Base-by-base conservation (phyloP, 2,113 vertebrate genomes). In the Nothoprocta pentlandii region DNA sequence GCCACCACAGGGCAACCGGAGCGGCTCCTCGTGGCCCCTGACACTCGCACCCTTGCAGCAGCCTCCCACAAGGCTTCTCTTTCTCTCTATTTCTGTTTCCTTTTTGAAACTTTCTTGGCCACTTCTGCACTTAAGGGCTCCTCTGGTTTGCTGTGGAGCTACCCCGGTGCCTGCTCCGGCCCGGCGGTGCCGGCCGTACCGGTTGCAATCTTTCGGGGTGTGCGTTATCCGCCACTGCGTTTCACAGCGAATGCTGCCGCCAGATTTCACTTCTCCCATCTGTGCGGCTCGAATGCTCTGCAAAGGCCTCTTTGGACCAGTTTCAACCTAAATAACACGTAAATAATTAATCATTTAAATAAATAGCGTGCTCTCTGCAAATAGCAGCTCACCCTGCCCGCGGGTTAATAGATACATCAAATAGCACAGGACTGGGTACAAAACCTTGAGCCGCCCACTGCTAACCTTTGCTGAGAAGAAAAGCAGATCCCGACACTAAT, bases 261-360 rank as follows among this genome's bases (percentile, higher is more conserved):
- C 15, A 14, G 16, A 75, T 84, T 44, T 78, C 32, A 28, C 36
- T 69, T 68, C 66, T 61, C 66, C 64, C 56, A 91, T 68, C 64
- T 6, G 34, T 67, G 80, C 75, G 74, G 53, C 87, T 68, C 34
- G 17, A 15, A 56, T 64, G 80, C 69, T 90, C 81, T 86, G 91
- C 68, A 70, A 87, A 90, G 88, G 28, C 73, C 67, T 92, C 87
- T 71, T 92, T 94, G 95, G 95, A 90, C 73, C 10, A 4, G 62
- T 86, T 74, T 88, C 95, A 95, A 95, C 85, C 85, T 89, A 95
- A 94, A 95, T 94, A 95, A 61, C 47, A 44, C 8, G 95, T 96
- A 87, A 96, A 96, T 96, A 89, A 95, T 96, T 95, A 95, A 96
- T 93, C 94, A 66, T 96, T 96, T 96, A 85, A 96, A 96, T 94